Evolutionary conservation across 2,888 invertebrate species (phyloP).

Genomic region (Seira ritae): DNA sequence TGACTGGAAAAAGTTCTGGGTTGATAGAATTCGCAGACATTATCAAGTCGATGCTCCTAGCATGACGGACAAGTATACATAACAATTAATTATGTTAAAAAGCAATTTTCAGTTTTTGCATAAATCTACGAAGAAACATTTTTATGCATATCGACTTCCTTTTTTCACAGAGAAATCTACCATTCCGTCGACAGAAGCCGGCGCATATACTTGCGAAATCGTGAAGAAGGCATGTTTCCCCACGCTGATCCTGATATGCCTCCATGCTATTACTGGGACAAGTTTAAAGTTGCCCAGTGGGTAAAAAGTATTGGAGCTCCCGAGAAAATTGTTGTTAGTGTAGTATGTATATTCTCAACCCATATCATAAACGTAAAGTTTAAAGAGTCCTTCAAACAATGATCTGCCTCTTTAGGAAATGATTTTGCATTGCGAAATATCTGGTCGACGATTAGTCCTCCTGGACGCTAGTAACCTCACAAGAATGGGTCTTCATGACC

Average conservation of each 20-base stretch:
- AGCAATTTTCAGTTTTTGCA: too few species aligned
- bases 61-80: constrained; percentile 38
- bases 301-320: background rate
- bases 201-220: constrained; percentile 31
- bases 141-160: too few species aligned
- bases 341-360: too few species aligned
- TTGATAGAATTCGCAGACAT: constrained; percentile 19
- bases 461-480: constrained; percentile 42
- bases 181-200: constrained; percentile 37
- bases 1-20: constrained; percentile 52
- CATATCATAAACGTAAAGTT: too few species aligned
- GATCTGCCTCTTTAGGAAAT: constrained; percentile 35
- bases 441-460: constrained; percentile 34
- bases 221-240: background rate
- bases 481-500: constrained; percentile 53
- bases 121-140: too few species aligned
- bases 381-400: background rate
- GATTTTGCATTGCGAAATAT: constrained; percentile 36
- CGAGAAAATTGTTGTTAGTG: background rate
- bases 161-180: constrained; percentile 28
- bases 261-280: constrained; percentile 48
- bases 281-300: constrained; percentile 46
- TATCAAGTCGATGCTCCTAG: constrained; percentile 20
- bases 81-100: background rate
- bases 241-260: constrained; percentile 47